These are phyloP conservation scores for Erynnis tages DNA, from an alignment of 2,888 invertebrate species.

Conservation along the genomic window DNA sequence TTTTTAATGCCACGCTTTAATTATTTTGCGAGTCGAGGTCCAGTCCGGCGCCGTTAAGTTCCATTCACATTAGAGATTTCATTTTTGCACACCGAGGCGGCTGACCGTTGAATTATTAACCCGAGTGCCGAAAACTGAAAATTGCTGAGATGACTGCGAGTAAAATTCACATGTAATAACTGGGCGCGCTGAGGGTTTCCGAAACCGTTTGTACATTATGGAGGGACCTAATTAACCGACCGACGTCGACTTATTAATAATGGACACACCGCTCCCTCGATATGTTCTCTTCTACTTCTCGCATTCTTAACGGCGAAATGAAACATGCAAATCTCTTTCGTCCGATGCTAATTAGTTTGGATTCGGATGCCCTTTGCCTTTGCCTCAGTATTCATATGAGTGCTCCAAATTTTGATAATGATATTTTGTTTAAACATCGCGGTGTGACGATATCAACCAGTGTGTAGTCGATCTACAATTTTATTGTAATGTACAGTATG, in stretches of 20 bases:
- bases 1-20: conserved; percentile 80
- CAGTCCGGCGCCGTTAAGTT: conserved; percentile 61
- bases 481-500: no score
- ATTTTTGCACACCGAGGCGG: conserved; percentile 66
- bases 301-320: conserved; percentile 29
- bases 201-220: conserved; percentile 76
- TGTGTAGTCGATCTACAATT: no score
- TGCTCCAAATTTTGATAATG: no score
- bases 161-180: conserved; percentile 62
- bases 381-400: no score
- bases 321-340: conserved; percentile 29
- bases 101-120: conserved; percentile 59
- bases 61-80: conserved; percentile 80
- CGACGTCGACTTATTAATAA: conserved; percentile 45
- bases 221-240: conserved; percentile 75
- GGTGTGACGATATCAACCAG: no score
- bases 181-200: conserved; percentile 61
- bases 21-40: conserved; percentile 73
- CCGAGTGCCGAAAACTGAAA: conserved; percentile 75
- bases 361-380: conserved; percentile 16
- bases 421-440: no score
- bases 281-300: conserved; percentile 39
- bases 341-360: conserved; percentile 28
- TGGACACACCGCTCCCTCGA: conserved; percentile 33
- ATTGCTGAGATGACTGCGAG: conserved; percentile 66